A percentile compares a stretch with the other conserved stretches of the same genome.
These are phyloP conservation scores for Drosophila kanapiae DNA, from an alignment of 1,140 invertebrate species.

Conservation along the genomic window DNA sequence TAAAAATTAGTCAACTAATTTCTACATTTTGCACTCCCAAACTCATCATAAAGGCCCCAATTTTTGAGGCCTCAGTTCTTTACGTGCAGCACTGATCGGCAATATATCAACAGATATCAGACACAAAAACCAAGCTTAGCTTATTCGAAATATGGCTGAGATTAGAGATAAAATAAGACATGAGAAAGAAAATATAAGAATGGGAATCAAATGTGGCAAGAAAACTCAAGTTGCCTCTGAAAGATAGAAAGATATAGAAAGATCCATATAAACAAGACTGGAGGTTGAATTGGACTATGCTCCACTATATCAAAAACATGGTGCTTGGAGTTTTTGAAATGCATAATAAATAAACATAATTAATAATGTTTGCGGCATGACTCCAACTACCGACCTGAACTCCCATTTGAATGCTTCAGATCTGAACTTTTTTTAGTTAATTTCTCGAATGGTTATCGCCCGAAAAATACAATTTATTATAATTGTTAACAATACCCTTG, in stretches of 20 bases:
- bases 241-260: too few species aligned
- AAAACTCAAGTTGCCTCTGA: too few species aligned
- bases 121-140: neutral
- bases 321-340: neutral
- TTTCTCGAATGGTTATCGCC: neutral
- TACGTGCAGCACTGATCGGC: neutral
- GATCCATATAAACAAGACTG: slow-evolving; percentile 11
- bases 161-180: neutral
- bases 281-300: neutral
- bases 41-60: too few species aligned
- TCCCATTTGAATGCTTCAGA: neutral
- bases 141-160: neutral
- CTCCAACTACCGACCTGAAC: neutral
- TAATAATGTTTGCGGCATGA: too few species aligned
- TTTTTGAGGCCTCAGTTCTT: too few species aligned
- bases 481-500: neutral
- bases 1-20: too few species aligned
- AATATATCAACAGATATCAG: neutral
- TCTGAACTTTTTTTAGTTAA: neutral
- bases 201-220: neutral
- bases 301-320: neutral
- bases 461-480: neutral
- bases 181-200: neutral
- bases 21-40: too few species aligned
- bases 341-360: slow-evolving; percentile 7